These are phyloP conservation scores for Apomyelois bistriatella DNA, from an alignment of 2,888 invertebrate species.

Conservation along the genomic window DNA sequence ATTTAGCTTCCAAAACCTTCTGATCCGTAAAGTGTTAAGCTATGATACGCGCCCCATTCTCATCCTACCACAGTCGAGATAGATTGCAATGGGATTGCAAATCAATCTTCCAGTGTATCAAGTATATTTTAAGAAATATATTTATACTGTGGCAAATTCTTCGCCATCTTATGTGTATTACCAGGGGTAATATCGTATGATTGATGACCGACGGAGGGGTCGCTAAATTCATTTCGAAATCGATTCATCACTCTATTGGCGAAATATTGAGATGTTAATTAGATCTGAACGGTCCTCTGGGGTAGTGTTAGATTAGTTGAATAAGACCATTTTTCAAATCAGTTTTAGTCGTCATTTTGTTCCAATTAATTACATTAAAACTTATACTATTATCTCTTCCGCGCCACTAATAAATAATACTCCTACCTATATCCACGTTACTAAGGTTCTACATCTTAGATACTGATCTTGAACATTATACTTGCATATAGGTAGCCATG, in stretches of 20 bases:
- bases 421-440: too few relatives aligned
- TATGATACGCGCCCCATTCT: not conserved
- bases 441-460: too few relatives aligned
- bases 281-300: slow-evolving; percentile 24
- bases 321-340: not conserved
- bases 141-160: slow-evolving; percentile 3
- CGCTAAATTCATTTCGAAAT: slow-evolving; percentile 51
- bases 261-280: slow-evolving; percentile 43
- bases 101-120: not conserved
- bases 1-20: too few relatives aligned
- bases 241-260: slow-evolving; percentile 56
- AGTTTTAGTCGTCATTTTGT: too few relatives aligned
- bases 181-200: slow-evolving; percentile 38
- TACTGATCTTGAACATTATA: too few relatives aligned
- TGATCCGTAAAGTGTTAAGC: too few relatives aligned
- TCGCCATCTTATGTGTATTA: slow-evolving; percentile 19
- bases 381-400: too few relatives aligned
- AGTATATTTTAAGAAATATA: not conserved
- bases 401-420: too few relatives aligned
- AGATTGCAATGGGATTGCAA: not conserved
- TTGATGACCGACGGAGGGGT: slow-evolving; percentile 47
- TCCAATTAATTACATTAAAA: too few relatives aligned
- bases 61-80: slow-evolving; percentile 4
- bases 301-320: slow-evolving; percentile 11
- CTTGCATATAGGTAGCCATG: too few relatives aligned